A percentile compares a stretch with the other conserved stretches of the same genome.
Evolutionary conservation across 2,797 vertebrate species (phyloP).

Genomic region (Agapornis canus): DNA sequence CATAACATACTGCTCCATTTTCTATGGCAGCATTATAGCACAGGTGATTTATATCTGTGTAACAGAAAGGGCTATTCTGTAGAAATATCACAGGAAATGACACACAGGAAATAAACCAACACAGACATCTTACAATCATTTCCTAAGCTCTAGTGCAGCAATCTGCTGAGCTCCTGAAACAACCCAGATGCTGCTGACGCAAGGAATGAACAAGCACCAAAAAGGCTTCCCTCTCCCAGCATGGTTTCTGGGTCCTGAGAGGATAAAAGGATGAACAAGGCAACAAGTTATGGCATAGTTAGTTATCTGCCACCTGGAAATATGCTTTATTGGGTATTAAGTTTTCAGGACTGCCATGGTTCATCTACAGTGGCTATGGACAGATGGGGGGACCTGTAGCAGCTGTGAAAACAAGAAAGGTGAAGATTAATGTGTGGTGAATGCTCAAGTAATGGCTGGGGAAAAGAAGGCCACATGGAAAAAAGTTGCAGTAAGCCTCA

Average conservation of each 20-base stretch:
- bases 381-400: neutral
- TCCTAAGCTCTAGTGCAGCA: conserved; percentile 22
- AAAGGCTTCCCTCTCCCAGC: neutral
- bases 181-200: conserved; percentile 40
- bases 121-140: conserved; percentile 48
- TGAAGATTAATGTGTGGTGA: neutral
- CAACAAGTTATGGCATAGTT: neutral
- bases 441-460: neutral
- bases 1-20: neutral
- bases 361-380: neutral
- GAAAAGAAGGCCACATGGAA: neutral
- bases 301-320: neutral
- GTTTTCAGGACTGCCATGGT: neutral
- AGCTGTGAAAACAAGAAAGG: neutral
- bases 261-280: neutral
- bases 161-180: conserved; percentile 42
- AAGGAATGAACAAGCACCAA: neutral
- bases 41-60: conserved; percentile 21
- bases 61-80: conserved; percentile 44
- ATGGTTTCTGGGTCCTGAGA: neutral
- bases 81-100: conserved; percentile 66
- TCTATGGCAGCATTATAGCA: neutral
- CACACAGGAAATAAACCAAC: conserved; percentile 57
- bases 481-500: neutral
- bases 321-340: neutral